Evolutionary conservation across 2,888 invertebrate genomes (phyloP), one percentile per base, ranked within the genome.

Genomic region (Tiphia femorata): DNA sequence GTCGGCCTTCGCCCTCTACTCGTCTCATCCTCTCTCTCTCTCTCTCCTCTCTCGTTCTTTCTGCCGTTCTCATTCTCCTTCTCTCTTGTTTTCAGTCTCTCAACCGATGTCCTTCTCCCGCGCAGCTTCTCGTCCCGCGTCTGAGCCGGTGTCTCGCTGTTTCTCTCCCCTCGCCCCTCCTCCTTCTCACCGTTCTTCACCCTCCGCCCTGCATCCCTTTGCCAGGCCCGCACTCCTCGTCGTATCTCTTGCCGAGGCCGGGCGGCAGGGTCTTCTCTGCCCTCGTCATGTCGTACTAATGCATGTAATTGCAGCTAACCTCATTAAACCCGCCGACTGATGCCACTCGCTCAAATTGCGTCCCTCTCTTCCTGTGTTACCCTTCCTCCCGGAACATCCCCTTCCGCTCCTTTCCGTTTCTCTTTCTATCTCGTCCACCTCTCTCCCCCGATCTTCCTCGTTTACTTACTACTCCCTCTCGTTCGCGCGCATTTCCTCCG

Each of bases 231-330:
- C 57, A 52, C 57, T 56, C 62, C 49, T 47, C 48, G 48, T 37
- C 59, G 62, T 62, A 64, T 59, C 61, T 66, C 58, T 58, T 58
- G 43, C 57, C 67, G 65, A 56, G 65, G 64, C 67, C 67, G 67
- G 64, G 73, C 66, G 67, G 62, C 25, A 55, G 56, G 63, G 70
- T 64, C 62, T 66, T 66, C 70, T 67, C 68, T 66, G 67, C 75
- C 72, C 71, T 77, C 75, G 70, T 66, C 73, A 64, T 73, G 70
- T 73, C 73, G 76, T 75, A 75, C 77, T 79, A 80, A 81, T 78
- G 78, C 79, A 81, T 78, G 77, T 81, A 82, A 82, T 82, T 82
- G 79, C 77, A 79, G 74, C 77, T 81, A 82, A 82, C 79, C 72
- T 79, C 76, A 80, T 82, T 82, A 82, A 79, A 78, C 73, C 70